Percentiles rank a stretch among this genome's conserved stretches.
These are phyloP conservation scores for Hydropsyche betteni DNA, from an alignment of 2,888 invertebrate genomes.

Conservation along the genomic window DNA sequence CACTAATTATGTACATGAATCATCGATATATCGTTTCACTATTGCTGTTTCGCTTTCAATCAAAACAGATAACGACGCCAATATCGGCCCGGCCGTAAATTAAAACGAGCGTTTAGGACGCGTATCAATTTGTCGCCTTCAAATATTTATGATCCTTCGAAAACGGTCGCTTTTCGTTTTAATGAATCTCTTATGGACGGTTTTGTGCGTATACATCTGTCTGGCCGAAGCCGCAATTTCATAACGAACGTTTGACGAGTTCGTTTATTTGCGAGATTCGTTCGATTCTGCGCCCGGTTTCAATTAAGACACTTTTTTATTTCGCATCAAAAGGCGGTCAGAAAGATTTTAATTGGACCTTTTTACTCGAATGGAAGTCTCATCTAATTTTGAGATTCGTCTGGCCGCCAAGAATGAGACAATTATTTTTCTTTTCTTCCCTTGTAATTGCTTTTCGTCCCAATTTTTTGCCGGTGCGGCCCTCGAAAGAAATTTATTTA, in stretches of 20 bases:
- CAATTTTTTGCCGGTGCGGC: neutral
- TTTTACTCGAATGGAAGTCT: constrained; percentile 19
- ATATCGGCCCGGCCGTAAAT: too few species aligned
- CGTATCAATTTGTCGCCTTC: too few species aligned
- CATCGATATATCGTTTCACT: neutral
- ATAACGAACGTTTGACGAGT: too few species aligned
- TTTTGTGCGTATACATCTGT: too few species aligned
- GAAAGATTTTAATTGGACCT: constrained; percentile 30
- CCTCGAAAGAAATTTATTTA: constrained; percentile 11
- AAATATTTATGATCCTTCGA: too few species aligned
- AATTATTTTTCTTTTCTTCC: constrained; percentile 28
- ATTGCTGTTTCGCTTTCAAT: neutral
- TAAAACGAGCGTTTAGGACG: too few species aligned
- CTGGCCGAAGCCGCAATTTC: too few species aligned
- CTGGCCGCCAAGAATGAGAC: constrained; percentile 21
- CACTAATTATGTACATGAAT: neutral
- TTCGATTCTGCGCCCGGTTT: constrained; percentile 1
- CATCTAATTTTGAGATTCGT: constrained; percentile 29
- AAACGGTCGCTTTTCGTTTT: too few species aligned
- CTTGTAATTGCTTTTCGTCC: constrained; percentile 24
- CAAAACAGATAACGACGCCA: too few species aligned
- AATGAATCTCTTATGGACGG: too few species aligned
- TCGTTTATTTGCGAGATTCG: constrained; percentile 4
- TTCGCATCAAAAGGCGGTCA: constrained; percentile 31
- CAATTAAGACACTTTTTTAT: constrained; percentile 27